A percentile compares a stretch with the other conserved stretches of the same genome.
phyloP scores from a whole-genome alignment of 2,797 vertebrate species.

The Coendou prehensilis region DNA sequence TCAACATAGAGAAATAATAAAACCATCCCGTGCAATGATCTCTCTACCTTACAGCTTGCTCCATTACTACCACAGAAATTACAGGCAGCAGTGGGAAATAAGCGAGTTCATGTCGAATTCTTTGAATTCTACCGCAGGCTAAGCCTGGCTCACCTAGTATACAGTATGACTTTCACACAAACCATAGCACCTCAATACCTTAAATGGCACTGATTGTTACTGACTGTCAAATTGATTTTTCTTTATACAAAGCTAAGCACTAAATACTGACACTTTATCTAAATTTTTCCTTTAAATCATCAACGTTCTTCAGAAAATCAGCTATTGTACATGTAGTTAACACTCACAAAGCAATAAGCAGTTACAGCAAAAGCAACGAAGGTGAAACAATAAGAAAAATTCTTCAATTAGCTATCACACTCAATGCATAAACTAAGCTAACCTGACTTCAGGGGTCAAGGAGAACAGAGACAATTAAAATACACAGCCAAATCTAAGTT shows the following conservation, averaged over 20 bases:
- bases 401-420: neutral
- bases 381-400: neutral
- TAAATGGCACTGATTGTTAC: neutral
- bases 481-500: neutral
- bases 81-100: neutral
- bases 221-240: neutral
- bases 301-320: conserved; percentile 1
- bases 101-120: neutral
- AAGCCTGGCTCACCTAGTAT: neutral
- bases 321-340: neutral
- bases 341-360: conserved; percentile 19
- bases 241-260: neutral
- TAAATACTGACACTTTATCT: conserved; percentile 1
- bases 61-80: no score
- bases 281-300: neutral
- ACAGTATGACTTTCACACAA: neutral
- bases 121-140: neutral
- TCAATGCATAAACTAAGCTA: neutral
- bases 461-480: neutral
- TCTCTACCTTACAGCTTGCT: neutral
- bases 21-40: neutral
- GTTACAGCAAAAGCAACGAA: neutral
- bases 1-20: neutral
- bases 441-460: neutral
- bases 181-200: neutral